Base-by-base conservation (phyloP, 2,113 vertebrate species). In the Oncorhynchus mykiss region DNA sequence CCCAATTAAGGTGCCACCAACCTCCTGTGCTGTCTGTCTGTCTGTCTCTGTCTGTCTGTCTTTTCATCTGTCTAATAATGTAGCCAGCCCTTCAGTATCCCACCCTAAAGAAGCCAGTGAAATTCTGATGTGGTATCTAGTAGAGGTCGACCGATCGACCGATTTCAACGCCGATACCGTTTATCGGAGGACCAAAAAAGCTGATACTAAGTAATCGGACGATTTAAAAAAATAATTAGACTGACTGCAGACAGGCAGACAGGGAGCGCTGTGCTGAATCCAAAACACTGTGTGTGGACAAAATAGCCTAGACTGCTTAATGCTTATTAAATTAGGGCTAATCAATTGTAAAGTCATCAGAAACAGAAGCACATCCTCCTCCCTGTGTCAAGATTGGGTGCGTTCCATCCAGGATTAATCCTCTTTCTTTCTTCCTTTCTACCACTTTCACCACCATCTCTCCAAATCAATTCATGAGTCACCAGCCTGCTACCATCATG, bases 381-480 rank as follows among this genome's bases (percentile, higher is more conserved):
- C 39, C 39, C 39, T 18, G 20, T 71, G 24, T 20, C 13, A 49
- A 49, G 13, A 22, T 79, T 76, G 54, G 62, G 72, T 75, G 64
- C 62, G 70, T 45, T 29, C 65, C 73, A 60, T 51, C 57, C 64
- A 73, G 5, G 60, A 45, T 45, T 12, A 12, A 45, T 45, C 9
- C 9, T 71, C 70, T 57, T 27, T 72, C 22, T 22, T 18, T 57
- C 2, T 14, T 4, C 3, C 16, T 54, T 54, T 54, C 5, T 54
- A 54, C 51, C 14, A 54, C 51, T 54, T 54, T 54, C 51, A 54
- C 51, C 34, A 34, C 34, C 12, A 18, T 54, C 51, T 54, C 3
- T 54, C 51, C 51, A 54, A 54, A 16, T 14, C 51, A 54, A 54
- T 54, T 54, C 2, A 18, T 54, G 4, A 18, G 51, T 54, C 51